phyloP scores from a whole-genome alignment of 2,888 invertebrate species.

The Limnephilus lunatus region DNA sequence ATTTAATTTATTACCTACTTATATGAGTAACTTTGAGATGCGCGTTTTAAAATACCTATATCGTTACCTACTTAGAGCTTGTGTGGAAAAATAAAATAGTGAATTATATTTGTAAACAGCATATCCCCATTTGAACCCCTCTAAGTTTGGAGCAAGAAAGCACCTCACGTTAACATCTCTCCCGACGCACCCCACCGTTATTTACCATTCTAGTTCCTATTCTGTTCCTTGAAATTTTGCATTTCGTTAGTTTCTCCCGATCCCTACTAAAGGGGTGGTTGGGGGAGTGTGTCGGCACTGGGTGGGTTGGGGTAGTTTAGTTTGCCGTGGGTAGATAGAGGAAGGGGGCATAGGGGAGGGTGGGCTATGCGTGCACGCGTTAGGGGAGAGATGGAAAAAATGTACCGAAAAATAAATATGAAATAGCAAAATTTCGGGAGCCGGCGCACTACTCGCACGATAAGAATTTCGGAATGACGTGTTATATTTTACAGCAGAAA shows the following conservation, averaged over 20 bases:
- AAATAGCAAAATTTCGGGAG: conserved; percentile 51
- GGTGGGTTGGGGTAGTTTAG: conserved; percentile 31
- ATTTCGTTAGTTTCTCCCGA: conserved; percentile 66
- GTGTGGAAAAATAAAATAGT: neutral
- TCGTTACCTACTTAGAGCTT: neutral
- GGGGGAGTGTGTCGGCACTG: conserved; percentile 26
- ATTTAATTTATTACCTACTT: too few relatives aligned
- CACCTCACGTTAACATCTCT: conserved; percentile 55
- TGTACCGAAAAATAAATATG: conserved; percentile 61
- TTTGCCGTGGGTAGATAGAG: conserved; percentile 37
- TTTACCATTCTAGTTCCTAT: conserved; percentile 66
- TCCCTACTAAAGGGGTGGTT: conserved; percentile 58
- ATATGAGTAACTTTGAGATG: too few relatives aligned
- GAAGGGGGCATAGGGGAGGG: conserved; percentile 36
- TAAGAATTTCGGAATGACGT: conserved; percentile 55
- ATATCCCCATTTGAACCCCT: conserved; percentile 23
- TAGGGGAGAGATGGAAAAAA: conserved; percentile 61
- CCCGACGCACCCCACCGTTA: conserved; percentile 63
- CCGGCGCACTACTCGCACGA: conserved; percentile 53
- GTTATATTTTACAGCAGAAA: conserved; percentile 45
- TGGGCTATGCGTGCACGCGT: conserved; percentile 61
- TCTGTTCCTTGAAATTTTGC: conserved; percentile 66
- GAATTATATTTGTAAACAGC: conserved; percentile 7
- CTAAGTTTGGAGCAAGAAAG: conserved; percentile 25
- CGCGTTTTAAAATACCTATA: neutral